phyloP scores from a whole-genome alignment of 1,140 invertebrate genomes.

The Lucilia cuprina region DNA sequence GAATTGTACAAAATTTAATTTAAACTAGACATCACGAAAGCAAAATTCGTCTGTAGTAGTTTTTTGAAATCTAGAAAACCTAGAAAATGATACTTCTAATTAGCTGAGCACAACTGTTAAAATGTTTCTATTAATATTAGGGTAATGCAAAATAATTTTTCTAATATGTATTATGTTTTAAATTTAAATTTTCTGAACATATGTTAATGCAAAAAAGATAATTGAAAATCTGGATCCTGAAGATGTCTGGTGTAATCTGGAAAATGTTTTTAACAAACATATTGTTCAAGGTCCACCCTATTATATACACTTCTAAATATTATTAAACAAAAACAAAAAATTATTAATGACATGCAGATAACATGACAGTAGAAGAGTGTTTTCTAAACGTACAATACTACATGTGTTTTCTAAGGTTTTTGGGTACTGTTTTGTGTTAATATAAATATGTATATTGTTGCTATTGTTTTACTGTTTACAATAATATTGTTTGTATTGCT shows the following conservation, averaged over 20 bases:
- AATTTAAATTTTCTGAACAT: too few species aligned
- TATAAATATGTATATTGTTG: not conserved
- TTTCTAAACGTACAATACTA: not conserved
- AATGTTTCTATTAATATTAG: not conserved
- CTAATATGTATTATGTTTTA: too few species aligned
- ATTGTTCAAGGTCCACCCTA: too few species aligned
- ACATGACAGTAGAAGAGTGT: not conserved
- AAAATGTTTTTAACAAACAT: too few species aligned
- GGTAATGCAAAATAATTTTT: too few species aligned
- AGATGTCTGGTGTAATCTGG: too few species aligned
- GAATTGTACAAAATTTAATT: too few species aligned
- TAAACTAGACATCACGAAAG: too few species aligned
- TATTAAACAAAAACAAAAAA: not conserved
- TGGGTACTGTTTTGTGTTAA: not conserved
- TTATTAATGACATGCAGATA: not conserved
- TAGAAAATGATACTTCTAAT: not conserved
- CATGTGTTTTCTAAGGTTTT: not conserved
- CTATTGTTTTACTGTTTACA: not conserved
- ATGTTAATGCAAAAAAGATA: too few species aligned
- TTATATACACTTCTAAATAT: not conserved
- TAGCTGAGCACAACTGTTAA: not conserved
- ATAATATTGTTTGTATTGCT: not conserved
- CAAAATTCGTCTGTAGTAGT: too few species aligned
- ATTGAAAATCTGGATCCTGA: too few species aligned
- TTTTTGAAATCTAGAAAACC: too few species aligned